These are phyloP conservation scores for Megalopta genalis DNA, from an alignment of 1,140 invertebrate species.

Conservation along the genomic window DNA sequence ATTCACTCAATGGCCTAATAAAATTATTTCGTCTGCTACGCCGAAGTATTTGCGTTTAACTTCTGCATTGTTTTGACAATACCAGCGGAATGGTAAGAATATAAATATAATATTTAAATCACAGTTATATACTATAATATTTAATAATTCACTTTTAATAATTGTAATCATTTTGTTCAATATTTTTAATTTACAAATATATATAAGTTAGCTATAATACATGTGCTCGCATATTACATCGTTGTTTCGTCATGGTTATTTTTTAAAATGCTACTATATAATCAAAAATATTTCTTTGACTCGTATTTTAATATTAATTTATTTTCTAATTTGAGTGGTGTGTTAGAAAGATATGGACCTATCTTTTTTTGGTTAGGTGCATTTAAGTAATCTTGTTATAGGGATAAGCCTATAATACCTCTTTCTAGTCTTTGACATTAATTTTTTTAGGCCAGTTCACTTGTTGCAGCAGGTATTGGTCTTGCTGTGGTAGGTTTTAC, in stretches of 20 bases:
- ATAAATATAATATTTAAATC: background rate
- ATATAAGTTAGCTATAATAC: background rate
- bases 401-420: too few relatives aligned
- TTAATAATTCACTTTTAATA: background rate
- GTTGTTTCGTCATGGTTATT: background rate
- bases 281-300: too few relatives aligned
- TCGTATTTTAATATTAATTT: background rate
- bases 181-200: background rate
- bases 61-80: background rate
- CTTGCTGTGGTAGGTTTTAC: conserved; percentile 92
- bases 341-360: background rate
- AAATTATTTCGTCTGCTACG: background rate
- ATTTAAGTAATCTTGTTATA: background rate
- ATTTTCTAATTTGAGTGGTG: background rate
- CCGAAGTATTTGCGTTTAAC: conserved; percentile 1
- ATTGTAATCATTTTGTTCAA: background rate
- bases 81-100: conserved; percentile 38
- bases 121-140: background rate
- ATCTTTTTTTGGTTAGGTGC: background rate
- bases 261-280: too few relatives aligned
- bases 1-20: background rate
- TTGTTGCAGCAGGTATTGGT: conserved; percentile 90
- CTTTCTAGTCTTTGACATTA: background rate
- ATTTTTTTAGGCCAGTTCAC: conserved; percentile 83
- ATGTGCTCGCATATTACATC: conserved; percentile 1